Percentiles rank a stretch among this genome's conserved stretches.
phyloP scores from a whole-genome alignment of 1,140 invertebrate species.

The Oedothorax gibbosus region DNA sequence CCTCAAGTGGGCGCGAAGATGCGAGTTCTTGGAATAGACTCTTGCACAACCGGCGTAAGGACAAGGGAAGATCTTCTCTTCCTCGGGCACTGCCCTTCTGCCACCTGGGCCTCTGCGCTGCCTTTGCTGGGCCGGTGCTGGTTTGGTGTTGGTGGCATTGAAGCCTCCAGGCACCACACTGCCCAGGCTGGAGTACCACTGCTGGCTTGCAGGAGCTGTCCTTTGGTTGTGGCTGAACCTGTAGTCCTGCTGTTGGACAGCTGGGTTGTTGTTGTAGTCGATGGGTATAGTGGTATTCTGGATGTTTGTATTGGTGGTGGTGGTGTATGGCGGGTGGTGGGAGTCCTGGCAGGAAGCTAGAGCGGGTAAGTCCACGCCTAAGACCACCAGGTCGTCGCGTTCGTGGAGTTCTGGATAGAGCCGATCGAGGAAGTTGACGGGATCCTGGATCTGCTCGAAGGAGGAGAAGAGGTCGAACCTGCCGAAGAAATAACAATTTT shows the following conservation, averaged over 20 bases:
- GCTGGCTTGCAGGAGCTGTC: not conserved
- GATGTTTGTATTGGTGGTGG: constrained; percentile 2
- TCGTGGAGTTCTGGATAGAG: constrained; percentile 17
- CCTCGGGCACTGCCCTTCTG: constrained; percentile 57
- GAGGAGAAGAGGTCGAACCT: constrained; percentile 33
- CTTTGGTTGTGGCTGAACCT: not conserved
- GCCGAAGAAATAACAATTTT: not conserved
- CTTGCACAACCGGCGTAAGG: constrained; percentile 75
- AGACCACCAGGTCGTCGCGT: constrained; percentile 66
- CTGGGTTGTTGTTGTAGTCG: not conserved
- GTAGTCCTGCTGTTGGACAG: constrained; percentile 10
- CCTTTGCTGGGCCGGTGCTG: not conserved
- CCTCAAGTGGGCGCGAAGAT: constrained; percentile 92
- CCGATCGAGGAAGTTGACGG: constrained; percentile 13
- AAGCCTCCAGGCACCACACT: not conserved
- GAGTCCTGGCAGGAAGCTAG: constrained; percentile 63
- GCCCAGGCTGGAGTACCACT: constrained; percentile 18
- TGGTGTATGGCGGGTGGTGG: not conserved
- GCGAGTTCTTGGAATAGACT: constrained; percentile 91
- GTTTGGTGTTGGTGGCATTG: not conserved
- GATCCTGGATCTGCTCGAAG: not conserved
- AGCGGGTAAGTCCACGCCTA: constrained; percentile 69
- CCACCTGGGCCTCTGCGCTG: constrained; percentile 18
- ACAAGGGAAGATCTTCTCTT: constrained; percentile 75
- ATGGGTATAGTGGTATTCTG: not conserved